phyloP scores from a whole-genome alignment of 2,797 vertebrate species.

The Tokudaia tokunoshimensis region DNA sequence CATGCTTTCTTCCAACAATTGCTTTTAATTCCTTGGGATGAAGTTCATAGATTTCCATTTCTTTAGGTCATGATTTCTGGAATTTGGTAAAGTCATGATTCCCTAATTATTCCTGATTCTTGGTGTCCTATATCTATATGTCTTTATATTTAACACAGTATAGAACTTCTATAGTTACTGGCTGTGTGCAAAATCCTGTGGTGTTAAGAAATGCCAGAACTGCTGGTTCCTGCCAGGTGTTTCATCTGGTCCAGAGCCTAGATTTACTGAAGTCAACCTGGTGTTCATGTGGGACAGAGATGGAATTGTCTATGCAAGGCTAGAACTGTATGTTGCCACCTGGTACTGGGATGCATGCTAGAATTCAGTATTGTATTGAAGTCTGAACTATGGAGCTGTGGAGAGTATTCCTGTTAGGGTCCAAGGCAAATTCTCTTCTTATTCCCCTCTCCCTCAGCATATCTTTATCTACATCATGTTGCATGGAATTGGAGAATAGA shows the following conservation, averaged over 20 bases:
- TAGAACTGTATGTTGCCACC: not conserved
- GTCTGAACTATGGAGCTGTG: not conserved
- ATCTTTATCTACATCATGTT: not conserved
- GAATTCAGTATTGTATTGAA: not conserved
- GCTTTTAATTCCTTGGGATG: not conserved
- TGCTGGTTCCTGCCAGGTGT: not conserved
- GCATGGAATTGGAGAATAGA: not conserved
- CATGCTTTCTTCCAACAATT: not conserved
- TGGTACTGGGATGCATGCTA: not conserved
- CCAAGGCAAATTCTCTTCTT: not conserved
- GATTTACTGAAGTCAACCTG: not conserved
- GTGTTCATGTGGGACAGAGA: not conserved
- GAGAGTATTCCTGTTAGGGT: not conserved
- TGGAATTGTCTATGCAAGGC: not conserved
- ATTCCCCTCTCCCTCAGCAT: not conserved
- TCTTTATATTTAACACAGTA: not conserved
- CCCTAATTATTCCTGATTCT: not conserved
- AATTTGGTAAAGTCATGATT: not conserved
- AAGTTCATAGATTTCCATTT: not conserved
- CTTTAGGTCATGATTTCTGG: not conserved
- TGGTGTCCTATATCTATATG: not conserved
- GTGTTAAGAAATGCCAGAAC: not conserved
- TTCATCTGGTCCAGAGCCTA: not conserved
- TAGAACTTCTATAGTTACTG: not conserved
- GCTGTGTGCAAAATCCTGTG: not conserved